A percentile compares a stretch with the other conserved stretches of the same genome.
phyloP scores from a whole-genome alignment of 2,113 vertebrate species.

The Callospermophilus lateralis region DNA sequence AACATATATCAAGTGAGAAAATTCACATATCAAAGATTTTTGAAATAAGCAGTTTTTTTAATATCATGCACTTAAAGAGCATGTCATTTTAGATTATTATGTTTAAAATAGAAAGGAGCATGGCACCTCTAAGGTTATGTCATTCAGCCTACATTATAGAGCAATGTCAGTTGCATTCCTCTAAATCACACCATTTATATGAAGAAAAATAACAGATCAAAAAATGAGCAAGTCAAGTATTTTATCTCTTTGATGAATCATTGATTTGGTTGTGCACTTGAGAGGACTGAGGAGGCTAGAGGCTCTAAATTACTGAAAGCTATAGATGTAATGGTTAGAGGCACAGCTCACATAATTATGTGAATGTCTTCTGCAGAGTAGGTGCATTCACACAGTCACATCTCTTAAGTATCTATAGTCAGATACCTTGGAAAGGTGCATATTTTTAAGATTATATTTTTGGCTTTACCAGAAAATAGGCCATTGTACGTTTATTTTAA shows the following conservation, averaged over 20 bases:
- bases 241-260: slow-evolving; percentile 7
- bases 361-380: neutral
- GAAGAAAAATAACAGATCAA: slow-evolving; percentile 39
- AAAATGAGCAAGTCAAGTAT: neutral
- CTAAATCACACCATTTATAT: neutral
- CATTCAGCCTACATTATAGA: neutral
- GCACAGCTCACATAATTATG: neutral
- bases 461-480: neutral
- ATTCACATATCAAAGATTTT: neutral
- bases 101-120: slow-evolving; percentile 21
- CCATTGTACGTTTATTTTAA: neutral
- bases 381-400: fast-evolving
- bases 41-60: slow-evolving; percentile 11
- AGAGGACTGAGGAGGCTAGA: neutral
- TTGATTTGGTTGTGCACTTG: neutral
- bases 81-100: slow-evolving; percentile 21
- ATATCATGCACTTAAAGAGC: neutral
- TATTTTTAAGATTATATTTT: slow-evolving; percentile 6
- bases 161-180: neutral
- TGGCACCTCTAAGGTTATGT: neutral
- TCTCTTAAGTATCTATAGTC: neutral
- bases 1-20: slow-evolving; percentile 31
- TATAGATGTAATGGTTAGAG: neutral
- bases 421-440: neutral
- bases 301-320: neutral